A percentile compares a stretch with the other conserved stretches of the same genome.
These are phyloP conservation scores for Seira musarum DNA, from an alignment of 2,888 invertebrate species.

Conservation along the genomic window DNA sequence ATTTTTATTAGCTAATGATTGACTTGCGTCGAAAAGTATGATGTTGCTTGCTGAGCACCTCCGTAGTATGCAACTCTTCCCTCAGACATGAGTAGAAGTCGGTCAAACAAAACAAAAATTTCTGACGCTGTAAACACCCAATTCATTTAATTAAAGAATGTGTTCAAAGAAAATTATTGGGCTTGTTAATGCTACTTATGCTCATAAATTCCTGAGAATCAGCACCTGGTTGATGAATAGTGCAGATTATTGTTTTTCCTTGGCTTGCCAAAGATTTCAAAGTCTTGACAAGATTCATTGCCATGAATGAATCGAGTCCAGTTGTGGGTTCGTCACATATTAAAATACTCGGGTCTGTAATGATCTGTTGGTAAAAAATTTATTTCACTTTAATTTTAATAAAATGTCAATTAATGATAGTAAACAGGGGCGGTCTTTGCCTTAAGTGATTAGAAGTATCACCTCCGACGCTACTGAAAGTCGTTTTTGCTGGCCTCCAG, in stretches of 20 bases:
- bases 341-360: constrained; percentile 94
- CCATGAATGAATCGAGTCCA: constrained; percentile 97
- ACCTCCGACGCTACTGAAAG: constrained; percentile 97
- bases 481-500: constrained; percentile 96
- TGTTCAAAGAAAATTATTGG: background rate
- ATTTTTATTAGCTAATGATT: background rate
- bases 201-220: background rate
- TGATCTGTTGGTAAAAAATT: constrained; percentile 81
- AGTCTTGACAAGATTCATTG: constrained; percentile 81
- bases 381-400: constrained; percentile 20
- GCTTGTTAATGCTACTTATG: background rate
- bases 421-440: too few relatives aligned
- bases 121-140: constrained; percentile 76
- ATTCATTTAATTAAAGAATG: background rate
- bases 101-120: constrained; percentile 89
- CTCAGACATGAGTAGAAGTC: constrained; percentile 91
- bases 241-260: constrained; percentile 92
- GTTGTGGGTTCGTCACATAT: constrained; percentile 99
- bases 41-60: constrained; percentile 28
- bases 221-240: constrained; percentile 92
- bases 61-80: constrained; percentile 83
- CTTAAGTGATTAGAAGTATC: constrained; percentile 38
- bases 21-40: constrained; percentile 47
- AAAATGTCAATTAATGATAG: background rate
- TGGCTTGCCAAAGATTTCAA: constrained; percentile 77